A percentile compares a stretch with the other conserved stretches of the same genome.
phyloP scores from a whole-genome alignment of 2,888 invertebrate species.

The Catocala fraxini region DNA sequence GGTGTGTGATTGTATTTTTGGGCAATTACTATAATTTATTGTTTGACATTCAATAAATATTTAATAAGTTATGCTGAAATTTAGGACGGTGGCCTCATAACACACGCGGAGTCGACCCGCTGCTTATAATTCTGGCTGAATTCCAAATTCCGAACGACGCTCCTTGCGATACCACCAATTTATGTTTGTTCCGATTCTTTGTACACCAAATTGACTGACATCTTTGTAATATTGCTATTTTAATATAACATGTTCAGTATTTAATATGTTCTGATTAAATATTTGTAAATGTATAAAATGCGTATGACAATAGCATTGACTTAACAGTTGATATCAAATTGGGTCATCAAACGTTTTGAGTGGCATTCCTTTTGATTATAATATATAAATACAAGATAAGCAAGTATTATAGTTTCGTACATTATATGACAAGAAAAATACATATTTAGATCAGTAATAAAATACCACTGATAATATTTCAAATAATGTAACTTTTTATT shows the following conservation, averaged over 20 bases:
- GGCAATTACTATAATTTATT: constrained; percentile 48
- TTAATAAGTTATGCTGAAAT: constrained; percentile 70
- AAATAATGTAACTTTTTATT: too few relatives aligned
- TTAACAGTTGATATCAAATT: constrained; percentile 12
- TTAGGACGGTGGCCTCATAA: constrained; percentile 76
- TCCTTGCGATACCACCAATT: constrained; percentile 65
- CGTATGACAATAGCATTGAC: constrained; percentile 14
- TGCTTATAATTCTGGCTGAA: constrained; percentile 75
- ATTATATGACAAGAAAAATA: not conserved
- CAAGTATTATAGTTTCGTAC: constrained; percentile 1
- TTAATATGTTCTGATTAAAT: not conserved
- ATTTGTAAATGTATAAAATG: not conserved
- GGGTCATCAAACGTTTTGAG: constrained; percentile 14
- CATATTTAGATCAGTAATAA: too few relatives aligned
- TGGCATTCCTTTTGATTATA: constrained; percentile 16
- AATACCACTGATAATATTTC: too few relatives aligned
- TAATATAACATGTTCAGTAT: not conserved
- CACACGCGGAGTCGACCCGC: constrained; percentile 61
- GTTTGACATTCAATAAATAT: constrained; percentile 62
- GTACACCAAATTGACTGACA: constrained; percentile 47
- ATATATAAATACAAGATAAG: constrained; percentile 12
- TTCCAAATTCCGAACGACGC: constrained; percentile 71
- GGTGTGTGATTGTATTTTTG: constrained; percentile 15
- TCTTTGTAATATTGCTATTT: constrained; percentile 27
- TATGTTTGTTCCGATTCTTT: constrained; percentile 65